Base-by-base conservation (phyloP, 2,113 vertebrate species). In the Elaphurus davidianus region DNA sequence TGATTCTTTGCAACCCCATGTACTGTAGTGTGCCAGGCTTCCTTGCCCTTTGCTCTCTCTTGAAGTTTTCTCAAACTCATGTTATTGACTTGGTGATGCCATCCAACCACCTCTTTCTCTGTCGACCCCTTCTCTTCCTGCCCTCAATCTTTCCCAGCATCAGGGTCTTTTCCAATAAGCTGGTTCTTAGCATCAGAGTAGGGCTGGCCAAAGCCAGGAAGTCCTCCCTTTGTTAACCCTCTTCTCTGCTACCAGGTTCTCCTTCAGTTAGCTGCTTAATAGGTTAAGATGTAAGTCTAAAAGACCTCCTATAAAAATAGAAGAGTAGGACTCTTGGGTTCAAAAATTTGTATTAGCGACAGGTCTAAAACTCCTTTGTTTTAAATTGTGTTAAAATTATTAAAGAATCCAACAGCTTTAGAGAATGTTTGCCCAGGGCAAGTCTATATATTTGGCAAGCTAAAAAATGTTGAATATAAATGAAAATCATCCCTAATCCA, bases 381-480 rank as follows among this genome's bases (percentile, higher is more conserved):
- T 92, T 90, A 36, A 9, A 78, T 47, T 87, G 21, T 90, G 43
- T 83, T 90, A 90, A 87, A 81, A 81, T 90, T 82, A 74, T 71
- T 84, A 62, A 90, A 95, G 16, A 90, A 84, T 28, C 45, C 23
- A 90, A 40, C 1, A 81, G 43, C 57, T 84, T 59, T 27, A 71
- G 27, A 94, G 85, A 87, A 74, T 90, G 43, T 87, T 94, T 87
- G 55, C 23, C 6, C 57, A 85, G 25, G 27, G 45, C 19, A 96
- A 89, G 5, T 92, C 30, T 57, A 10, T 62, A 57, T 87, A 84
- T 97, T 93, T 88, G 43, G 54, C 67, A 92, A 71, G 52, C 12
- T 71, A 85, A 94, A 94, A 93, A 62, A 64, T 85, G 19, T 94
- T 94, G 64, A 85, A 47, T 94, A 85, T 57, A 93, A 96, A 60